phyloP scores from a whole-genome alignment of 2,888 invertebrate genomes.

The Pheosia gnoma region DNA sequence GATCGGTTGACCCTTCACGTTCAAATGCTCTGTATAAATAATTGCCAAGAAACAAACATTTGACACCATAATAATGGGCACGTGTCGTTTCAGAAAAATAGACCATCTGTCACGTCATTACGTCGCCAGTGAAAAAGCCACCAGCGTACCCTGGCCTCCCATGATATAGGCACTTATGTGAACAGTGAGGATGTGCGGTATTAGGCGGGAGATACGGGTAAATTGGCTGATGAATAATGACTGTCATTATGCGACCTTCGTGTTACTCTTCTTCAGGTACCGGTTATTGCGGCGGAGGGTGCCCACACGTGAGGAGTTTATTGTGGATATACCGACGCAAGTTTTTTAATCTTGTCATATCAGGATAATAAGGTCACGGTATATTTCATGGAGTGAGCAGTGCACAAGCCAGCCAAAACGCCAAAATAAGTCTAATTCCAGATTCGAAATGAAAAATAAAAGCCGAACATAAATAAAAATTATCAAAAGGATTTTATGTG shows the following conservation, averaged over 20 bases:
- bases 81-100: slow-evolving; percentile 9
- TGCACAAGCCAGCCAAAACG: too few species aligned
- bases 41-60: slow-evolving; percentile 12
- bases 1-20: background rate
- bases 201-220: slow-evolving; percentile 28
- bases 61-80: slow-evolving; percentile 18
- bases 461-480: too few species aligned
- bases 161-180: background rate
- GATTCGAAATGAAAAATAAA: too few species aligned
- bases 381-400: too few species aligned
- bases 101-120: slow-evolving; percentile 18
- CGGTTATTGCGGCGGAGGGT: slow-evolving; percentile 20
- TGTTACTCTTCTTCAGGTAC: slow-evolving; percentile 42
- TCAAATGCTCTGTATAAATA: background rate
- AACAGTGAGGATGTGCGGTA: slow-evolving; percentile 7
- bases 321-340: too few species aligned
- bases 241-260: slow-evolving; percentile 67
- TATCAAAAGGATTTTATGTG: too few species aligned
- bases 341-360: too few species aligned
- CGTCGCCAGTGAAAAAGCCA: slow-evolving; percentile 16
- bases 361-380: too few species aligned
- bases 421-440: too few species aligned
- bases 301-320: background rate
- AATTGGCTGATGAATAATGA: slow-evolving; percentile 52
- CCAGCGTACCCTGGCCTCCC: slow-evolving; percentile 15